Conservation (phyloP, 2,888 invertebrate genomes). For the Dichetophora obliterata region DNA sequence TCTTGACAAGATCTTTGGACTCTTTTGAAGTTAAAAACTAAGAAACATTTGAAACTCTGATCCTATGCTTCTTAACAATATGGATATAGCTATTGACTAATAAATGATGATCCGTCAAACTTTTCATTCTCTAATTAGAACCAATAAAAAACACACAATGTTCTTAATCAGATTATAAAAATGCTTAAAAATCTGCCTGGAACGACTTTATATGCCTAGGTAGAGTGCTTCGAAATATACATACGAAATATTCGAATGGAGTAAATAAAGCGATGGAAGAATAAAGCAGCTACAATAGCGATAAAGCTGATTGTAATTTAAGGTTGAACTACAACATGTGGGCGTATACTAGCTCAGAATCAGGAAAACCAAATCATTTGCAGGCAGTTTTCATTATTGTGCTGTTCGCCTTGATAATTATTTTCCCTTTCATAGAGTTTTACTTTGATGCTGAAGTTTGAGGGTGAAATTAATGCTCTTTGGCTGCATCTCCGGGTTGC, state of each 20-base stretch:
- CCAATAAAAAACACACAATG: background rate
- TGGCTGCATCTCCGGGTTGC: background rate
- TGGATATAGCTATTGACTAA: no score
- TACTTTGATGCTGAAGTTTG: background rate
- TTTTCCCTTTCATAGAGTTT: background rate
- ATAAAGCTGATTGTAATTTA: no score
- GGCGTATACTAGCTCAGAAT: background rate
- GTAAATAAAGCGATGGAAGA: no score
- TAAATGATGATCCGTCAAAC: background rate
- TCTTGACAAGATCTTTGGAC: no score
- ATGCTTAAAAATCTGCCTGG: no score
- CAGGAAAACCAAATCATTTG: constrained; percentile 15
- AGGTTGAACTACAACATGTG: background rate
- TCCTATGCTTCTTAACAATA: no score
- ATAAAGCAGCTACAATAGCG: background rate
- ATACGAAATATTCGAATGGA: no score
- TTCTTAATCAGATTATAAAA: no score
- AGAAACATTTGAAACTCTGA: no score
- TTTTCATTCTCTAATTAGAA: background rate
- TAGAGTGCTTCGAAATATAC: no score
- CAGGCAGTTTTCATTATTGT: constrained; percentile 15
- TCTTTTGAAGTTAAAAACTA: no score
- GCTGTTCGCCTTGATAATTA: background rate
- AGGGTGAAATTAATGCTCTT: background rate
- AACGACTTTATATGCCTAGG: no score